Base-by-base conservation (phyloP, 2,888 invertebrate genomes). In the Drosophila trichaetosa region DNA sequence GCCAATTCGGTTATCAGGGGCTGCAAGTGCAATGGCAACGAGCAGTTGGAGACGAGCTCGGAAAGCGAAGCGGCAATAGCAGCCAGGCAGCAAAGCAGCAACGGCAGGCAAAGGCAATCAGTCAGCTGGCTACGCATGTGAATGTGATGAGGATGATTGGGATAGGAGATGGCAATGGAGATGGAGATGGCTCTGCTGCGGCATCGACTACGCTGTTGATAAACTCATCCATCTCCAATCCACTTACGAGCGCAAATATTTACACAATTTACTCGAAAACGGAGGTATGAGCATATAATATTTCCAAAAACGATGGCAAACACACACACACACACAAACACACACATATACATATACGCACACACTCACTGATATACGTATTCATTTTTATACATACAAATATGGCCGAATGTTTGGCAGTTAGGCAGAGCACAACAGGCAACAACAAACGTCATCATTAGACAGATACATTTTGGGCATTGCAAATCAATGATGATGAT, bases 161-260 rank as follows among this genome's bases (percentile, higher is more conserved):
- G 24, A 69, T 38, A n/a, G 53, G 49, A 40, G 33, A 34, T 27
- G 27, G 16, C 27, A 3, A 33, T 8, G 29, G 63, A 46, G 71
- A 74, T 69, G 83, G 71, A 67, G 66, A 81, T 79, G 81, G 62
- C 73, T 83, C 63, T 69, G 69, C 80, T 80, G 79, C 74, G 62
- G 66, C 73, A 74, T 73, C 79, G 74, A 76, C 83, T 76, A 78
- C 78, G 76, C 82, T 83, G 85, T 87, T 91, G 91, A 91, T 91
- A 91, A 91, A 91, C 91, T 91, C 91, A 91, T 92, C 91, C 91
- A 91, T 92, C 91, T 91, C 86, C 91, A 91, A 91, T 91, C 91
- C 92, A 91, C 91, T 91, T 92, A 91, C 91, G 87, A 91, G 88
- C 73, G 82, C 92, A 91, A 91, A 91, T 91, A 91, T 91, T 91